Conservation (phyloP, 2,797 vertebrate species). For the Carduelis carduelis region DNA sequence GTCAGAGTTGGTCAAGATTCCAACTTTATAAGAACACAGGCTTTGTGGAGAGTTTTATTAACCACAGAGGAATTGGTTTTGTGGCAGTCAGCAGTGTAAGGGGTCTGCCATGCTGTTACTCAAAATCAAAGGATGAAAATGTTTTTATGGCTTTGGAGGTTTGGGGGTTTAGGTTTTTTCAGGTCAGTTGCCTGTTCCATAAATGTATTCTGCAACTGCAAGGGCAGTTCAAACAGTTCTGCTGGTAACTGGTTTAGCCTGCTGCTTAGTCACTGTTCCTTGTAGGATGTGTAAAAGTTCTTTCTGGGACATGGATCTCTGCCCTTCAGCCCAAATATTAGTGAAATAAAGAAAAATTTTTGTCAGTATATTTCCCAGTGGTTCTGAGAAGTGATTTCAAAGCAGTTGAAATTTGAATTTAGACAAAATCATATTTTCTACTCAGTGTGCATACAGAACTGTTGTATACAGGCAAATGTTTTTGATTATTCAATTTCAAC, state of each 20-base stretch:
- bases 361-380: background rate
- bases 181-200: background rate
- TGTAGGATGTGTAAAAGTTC: background rate
- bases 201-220: rapidly evolving
- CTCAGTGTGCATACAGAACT: background rate
- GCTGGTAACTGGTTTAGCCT: background rate
- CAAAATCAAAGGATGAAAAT: background rate
- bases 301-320: background rate
- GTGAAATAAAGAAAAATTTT: background rate
- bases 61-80: background rate
- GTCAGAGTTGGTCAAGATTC: background rate
- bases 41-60: background rate
- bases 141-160: background rate
- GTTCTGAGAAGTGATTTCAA: background rate
- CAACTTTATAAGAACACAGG: background rate
- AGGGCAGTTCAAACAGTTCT: background rate
- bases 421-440: background rate
- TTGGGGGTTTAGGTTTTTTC: background rate
- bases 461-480: background rate
- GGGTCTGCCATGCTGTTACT: background rate
- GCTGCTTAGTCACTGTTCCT: background rate
- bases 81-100: background rate
- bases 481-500: background rate
- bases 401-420: background rate
- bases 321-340: background rate